phyloP scores from a whole-genome alignment of 2,113 vertebrate species.

The Ptyas mucosa region DNA sequence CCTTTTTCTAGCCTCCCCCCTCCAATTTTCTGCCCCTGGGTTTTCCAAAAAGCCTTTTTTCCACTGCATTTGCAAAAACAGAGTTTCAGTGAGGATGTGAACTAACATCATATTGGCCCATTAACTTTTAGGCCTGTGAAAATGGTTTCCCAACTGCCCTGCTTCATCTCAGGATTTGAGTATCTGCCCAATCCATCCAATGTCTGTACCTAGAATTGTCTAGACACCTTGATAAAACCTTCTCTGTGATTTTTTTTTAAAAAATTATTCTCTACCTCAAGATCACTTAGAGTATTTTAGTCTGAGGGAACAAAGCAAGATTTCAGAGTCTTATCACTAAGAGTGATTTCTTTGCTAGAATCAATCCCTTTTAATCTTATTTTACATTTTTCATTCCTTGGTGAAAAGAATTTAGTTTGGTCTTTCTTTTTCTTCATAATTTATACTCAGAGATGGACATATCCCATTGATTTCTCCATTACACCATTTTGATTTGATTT shows the following conservation, averaged over 20 bases:
- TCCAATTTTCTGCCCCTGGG: neutral
- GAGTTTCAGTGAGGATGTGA: neutral
- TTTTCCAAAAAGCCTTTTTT: neutral
- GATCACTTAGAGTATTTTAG: neutral
- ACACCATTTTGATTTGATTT: neutral
- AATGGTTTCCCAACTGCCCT: neutral
- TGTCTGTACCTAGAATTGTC: neutral
- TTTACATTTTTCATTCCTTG: neutral
- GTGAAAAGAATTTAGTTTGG: neutral
- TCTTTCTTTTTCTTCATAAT: neutral
- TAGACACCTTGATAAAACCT: neutral
- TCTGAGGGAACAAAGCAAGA: neutral
- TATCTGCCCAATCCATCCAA: neutral
- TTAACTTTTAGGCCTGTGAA: neutral
- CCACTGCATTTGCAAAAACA: neutral
- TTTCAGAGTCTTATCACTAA: neutral
- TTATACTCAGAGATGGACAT: neutral
- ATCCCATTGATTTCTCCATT: neutral
- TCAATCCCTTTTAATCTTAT: neutral
- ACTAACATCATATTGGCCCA: neutral
- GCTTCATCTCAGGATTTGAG: neutral
- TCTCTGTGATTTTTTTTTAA: neutral
- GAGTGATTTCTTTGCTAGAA: neutral
- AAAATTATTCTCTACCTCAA: neutral
- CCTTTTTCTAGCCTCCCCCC: neutral